Base-by-base conservation (phyloP, 2,888 invertebrate species). In the Chymomyza caudatula region DNA sequence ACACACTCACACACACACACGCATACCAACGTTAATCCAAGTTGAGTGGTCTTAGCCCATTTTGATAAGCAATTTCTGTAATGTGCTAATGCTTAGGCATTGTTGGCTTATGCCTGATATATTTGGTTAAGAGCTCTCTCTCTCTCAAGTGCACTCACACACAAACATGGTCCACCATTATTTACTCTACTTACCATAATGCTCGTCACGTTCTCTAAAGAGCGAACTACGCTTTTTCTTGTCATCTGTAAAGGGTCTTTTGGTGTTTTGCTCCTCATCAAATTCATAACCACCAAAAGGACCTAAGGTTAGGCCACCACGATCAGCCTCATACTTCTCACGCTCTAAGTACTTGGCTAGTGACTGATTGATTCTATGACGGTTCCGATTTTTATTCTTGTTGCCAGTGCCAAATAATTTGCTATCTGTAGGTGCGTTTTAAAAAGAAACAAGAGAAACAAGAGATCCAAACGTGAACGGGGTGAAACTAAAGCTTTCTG, bases 191-290 rank as follows among this genome's bases (percentile, higher is more conserved):
- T 87, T 85, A 90, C 89, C 90, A 71, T 86, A 87, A 69, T 88
- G 87, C 74, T 85, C 87, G 63, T 88, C 88, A 73, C 90, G 86
- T 77, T 90, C 90, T 63, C 90, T 88, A 78, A 90, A 90, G 61
- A 86, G 76, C 49, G 89, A 88, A 51, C 88, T 78, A 47, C 85
- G 75, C 65, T 90, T 89, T 49, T 88, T 86, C 70, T 88, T 88
- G 63, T 89, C 88, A 47, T 88, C 86, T 19, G 69, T 71, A 44
- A 74, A 68, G n/a, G 74, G 68, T 67, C 77, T 83, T 58, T 78
- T 78, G 58, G 57, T 74, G 44, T 47, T 47, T 23, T 6, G 42
- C 22, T 47, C 19, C 47, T 87, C 88, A 61, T 88, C 89, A 68
- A 87, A 87, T 66, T 90, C 88, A 70, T 88, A 85, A 65, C 87